These are phyloP conservation scores for Paelopatides confundens DNA, from an alignment of 53 echinoderm and acorn worm genomes.

Conservation along the genomic window DNA sequence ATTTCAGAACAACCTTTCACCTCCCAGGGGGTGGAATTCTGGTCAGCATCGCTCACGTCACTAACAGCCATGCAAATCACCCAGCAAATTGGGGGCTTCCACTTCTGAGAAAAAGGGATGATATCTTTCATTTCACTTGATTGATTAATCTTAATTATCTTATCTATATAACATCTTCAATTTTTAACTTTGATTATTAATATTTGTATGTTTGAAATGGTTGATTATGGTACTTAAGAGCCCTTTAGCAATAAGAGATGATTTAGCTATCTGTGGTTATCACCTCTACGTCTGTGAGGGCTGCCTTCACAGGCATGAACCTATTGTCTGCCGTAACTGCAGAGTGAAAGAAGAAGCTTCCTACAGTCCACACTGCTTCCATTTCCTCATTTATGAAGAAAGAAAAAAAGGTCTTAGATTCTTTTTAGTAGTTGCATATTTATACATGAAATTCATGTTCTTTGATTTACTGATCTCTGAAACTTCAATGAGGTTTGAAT, in stretches of 20 bases:
- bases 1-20: constrained; percentile 38
- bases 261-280: constrained; percentile 8
- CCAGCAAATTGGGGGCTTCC: constrained; percentile 44
- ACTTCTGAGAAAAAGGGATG: constrained; percentile 30
- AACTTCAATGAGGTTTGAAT: too few species aligned
- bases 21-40: constrained; percentile 43
- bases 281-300: constrained; percentile 16
- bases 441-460: too few species aligned
- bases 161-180: background rate
- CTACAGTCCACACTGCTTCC: background rate
- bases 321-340: constrained; percentile 3
- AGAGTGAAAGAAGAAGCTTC: background rate
- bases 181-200: background rate
- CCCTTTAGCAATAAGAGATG: background rate
- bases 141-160: too few species aligned
- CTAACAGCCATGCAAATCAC: constrained; percentile 41
- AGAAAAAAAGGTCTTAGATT: background rate
- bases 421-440: background rate
- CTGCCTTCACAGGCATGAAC: background rate
- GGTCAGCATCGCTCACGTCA: constrained; percentile 27
- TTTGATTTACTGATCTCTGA: too few species aligned
- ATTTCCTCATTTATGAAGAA: background rate
- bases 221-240: background rate
- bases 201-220: background rate
- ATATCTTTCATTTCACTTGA: background rate